Evolutionary conservation across 2,888 invertebrate genomes (phyloP).

Genomic region (Synergus gifuensis): DNA sequence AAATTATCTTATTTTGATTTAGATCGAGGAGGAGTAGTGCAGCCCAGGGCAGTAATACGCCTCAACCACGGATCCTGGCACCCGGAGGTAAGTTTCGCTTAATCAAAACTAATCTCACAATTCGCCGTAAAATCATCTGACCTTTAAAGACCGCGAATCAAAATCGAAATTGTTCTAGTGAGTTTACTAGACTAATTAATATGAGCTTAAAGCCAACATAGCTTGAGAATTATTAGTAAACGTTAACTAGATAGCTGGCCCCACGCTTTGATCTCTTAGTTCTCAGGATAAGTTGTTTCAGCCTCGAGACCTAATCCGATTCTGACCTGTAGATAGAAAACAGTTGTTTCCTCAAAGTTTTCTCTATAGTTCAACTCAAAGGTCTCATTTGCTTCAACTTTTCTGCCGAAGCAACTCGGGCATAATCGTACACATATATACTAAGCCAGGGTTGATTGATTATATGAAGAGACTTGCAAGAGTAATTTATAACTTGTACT

Average conservation of each 20-base stretch:
- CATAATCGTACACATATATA: too few relatives aligned
- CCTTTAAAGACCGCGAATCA: background rate
- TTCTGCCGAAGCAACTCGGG: background rate
- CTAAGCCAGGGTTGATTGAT: too few relatives aligned
- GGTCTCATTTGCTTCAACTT: slow-evolving; percentile 10
- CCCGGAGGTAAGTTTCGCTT: slow-evolving; percentile 84
- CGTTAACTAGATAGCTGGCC: background rate
- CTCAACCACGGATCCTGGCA: slow-evolving; percentile 86
- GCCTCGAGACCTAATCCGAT: slow-evolving; percentile 1
- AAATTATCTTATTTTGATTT: slow-evolving; percentile 57
- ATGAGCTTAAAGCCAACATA: background rate
- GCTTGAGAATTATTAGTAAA: background rate
- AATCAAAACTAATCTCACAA: slow-evolving; percentile 38
- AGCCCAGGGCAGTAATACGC: slow-evolving; percentile 85
- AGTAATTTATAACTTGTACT: background rate
- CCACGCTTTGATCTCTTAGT: slow-evolving; percentile 11
- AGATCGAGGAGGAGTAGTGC: slow-evolving; percentile 90
- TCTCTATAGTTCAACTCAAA: background rate
- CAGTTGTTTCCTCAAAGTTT: background rate
- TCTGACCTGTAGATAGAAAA: slow-evolving; percentile 8
- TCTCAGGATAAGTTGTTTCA: background rate
- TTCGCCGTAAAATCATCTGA: background rate
- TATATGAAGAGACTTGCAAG: background rate
- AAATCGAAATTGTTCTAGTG: background rate
- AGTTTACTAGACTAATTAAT: background rate